Evolutionary conservation across 2,113 vertebrate species (phyloP), one percentile per base, ranked within the genome.

Genomic region (Rhinichthys klamathensis): DNA sequence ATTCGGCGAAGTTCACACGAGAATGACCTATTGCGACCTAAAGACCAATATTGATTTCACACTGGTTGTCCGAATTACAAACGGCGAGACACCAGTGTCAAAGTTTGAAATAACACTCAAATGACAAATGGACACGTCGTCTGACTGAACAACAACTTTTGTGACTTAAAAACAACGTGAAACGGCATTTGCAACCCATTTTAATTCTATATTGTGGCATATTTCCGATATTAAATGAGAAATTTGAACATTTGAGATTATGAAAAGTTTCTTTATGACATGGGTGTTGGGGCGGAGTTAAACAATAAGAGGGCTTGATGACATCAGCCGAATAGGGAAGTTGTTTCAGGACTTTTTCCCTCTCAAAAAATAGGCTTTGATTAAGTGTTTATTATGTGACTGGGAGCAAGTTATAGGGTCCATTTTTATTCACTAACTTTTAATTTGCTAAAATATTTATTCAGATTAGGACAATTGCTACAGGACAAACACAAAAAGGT

Each of bases 1-100:
- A 89, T 73, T 88, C 86, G 88, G 82, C 82, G 81, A 87, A 80
- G 87, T 93, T 93, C 92, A 92, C 91, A 90, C 81, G 91, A 93
- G 92, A 93, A 93, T 16, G 49, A 83, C 67, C 67, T 81, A 9
- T 35, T 11, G 80, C 12, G 44, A 81, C 61, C 61, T 18, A 25
- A 74, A 75, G 25, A 51, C 49, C 46, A 76, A 21, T 76, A 76
- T 76, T 76, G 74, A 76, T 69, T 80, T 65, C n/a, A 65, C 49
- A 27, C 35, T 67, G 60, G 58, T 25, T 77, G 27, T 56, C 15
- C 2, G 9, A 56, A 32, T 32, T 44, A 63, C 77, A 25, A 75
- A 75, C 12, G 13, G 6, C 3, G 12, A 49, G 9, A 44, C 21
- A 44, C 21, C 6, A 25, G 70, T n/a, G 70, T 7, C 9, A 10